Conservation (phyloP, 1,140 invertebrate genomes). For the Stegodyphus dumicola region DNA sequence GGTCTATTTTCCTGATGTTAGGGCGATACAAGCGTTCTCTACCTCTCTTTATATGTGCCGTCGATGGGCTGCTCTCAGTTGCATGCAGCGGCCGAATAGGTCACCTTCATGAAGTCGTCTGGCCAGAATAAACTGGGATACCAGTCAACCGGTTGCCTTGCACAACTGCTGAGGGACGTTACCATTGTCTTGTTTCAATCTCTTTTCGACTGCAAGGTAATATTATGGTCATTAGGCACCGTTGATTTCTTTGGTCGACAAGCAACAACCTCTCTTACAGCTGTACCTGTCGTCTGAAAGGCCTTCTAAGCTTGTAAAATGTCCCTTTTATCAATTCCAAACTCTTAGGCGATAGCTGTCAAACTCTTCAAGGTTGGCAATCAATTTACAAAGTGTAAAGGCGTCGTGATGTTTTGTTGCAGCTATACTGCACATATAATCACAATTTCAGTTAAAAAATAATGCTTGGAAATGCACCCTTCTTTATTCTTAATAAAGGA, state of each 20-base stretch:
- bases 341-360: neutral
- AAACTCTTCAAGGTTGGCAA: neutral
- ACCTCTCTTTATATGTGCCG: neutral
- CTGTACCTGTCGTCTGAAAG: conserved; percentile 2
- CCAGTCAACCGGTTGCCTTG: neutral
- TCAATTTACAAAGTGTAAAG: neutral
- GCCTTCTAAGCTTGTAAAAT: neutral
- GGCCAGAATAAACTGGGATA: neutral
- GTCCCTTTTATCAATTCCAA: neutral
- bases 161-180: neutral
- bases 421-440: neutral
- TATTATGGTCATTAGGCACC: neutral
- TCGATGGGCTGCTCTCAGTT: neutral
- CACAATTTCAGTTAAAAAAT: neutral
- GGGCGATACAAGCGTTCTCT: neutral
- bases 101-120: neutral
- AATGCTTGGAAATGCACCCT: neutral
- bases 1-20: neutral
- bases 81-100: neutral
- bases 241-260: neutral
- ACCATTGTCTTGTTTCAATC: neutral
- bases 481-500: no score
- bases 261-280: neutral
- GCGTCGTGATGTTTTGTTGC: neutral
- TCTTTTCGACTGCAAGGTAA: neutral